phyloP scores from a whole-genome alignment of 1,140 invertebrate species.

The Stegodyphus dumicola region DNA sequence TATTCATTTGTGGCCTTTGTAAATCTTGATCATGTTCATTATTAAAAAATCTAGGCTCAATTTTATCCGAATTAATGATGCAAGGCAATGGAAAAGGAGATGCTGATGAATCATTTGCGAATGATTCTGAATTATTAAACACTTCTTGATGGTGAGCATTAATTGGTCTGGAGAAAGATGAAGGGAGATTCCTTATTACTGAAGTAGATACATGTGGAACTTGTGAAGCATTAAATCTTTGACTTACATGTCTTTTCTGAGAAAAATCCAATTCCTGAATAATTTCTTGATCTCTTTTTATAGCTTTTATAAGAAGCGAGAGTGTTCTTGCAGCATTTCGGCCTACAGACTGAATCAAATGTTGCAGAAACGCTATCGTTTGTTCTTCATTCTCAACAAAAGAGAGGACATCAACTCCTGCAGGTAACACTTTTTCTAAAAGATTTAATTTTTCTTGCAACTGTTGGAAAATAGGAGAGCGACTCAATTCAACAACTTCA shows the following conservation, averaged over 20 bases:
- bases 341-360: constrained; percentile 1
- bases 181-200: constrained; percentile 16
- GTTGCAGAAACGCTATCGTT: constrained; percentile 14
- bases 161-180: constrained; percentile 2
- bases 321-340: constrained; percentile 5
- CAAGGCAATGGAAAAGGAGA: constrained; percentile 32
- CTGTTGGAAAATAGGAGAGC: background rate
- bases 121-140: constrained; percentile 37
- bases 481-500: background rate
- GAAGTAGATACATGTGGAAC: background rate
- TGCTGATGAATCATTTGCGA: background rate
- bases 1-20: constrained; percentile 19
- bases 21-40: constrained; percentile 15
- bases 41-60: constrained; percentile 26
- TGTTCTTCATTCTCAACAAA: constrained; percentile 44
- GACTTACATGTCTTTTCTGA: constrained; percentile 15
- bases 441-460: constrained; percentile 27
- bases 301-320: background rate
- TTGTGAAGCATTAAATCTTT: constrained; percentile 14
- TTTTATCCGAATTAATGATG: constrained; percentile 16
- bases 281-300: constrained; percentile 33
- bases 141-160: constrained; percentile 1
- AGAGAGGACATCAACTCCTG: constrained; percentile 9
- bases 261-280: constrained; percentile 18
- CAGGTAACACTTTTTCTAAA: constrained; percentile 29